Conservation (phyloP, 1,140 invertebrate genomes). For the Diploscapter pachys region DNA sequence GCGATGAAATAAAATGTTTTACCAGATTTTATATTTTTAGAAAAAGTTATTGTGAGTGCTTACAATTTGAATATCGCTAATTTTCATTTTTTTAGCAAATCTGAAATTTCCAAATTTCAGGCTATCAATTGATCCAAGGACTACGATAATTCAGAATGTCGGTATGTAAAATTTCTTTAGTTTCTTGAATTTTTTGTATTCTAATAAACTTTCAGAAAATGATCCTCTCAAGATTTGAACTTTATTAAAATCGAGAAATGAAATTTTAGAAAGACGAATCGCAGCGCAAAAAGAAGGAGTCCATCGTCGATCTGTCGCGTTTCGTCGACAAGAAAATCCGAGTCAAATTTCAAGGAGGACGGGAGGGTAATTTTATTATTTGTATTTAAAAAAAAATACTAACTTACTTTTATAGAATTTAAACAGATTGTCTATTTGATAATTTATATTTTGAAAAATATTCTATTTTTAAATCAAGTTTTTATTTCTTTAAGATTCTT, state of each 20-base stretch:
- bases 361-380: constrained; percentile 69
- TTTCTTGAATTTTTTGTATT: no score
- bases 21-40: no score
- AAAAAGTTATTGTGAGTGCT: no score
- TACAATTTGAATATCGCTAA: no score
- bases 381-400: constrained; percentile 8
- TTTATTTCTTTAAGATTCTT: neutral
- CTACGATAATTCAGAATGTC: no score
- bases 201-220: no score
- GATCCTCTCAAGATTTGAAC: no score
- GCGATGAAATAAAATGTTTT: no score
- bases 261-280: constrained; percentile 42
- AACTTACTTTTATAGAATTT: constrained; percentile 2
- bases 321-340: constrained; percentile 94
- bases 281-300: constrained; percentile 91
- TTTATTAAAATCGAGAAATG: neutral
- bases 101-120: no score
- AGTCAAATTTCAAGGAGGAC: constrained; percentile 95
- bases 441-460: neutral
- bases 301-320: constrained; percentile 90
- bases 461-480: neutral
- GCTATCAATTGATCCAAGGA: no score
- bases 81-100: no score
- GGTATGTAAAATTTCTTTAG: no score
- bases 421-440: constrained; percentile 7